These are phyloP conservation scores for Ispidina picta DNA, from an alignment of 2,797 vertebrate genomes.

Conservation along the genomic window DNA sequence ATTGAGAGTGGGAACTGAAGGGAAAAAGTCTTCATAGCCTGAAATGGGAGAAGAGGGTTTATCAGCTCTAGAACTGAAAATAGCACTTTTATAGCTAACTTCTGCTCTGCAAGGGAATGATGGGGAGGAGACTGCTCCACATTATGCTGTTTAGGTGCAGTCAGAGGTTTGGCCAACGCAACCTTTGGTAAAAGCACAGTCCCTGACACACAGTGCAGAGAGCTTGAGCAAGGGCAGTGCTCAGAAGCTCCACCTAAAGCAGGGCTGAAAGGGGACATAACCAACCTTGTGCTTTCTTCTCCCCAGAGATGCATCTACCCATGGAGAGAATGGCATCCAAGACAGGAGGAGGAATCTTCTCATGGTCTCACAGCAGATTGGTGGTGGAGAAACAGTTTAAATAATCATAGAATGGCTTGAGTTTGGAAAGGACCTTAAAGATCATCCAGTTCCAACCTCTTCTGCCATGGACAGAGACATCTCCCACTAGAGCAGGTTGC, in stretches of 20 bases:
- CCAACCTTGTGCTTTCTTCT: neutral
- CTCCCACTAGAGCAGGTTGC: too few relatives aligned
- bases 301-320: neutral
- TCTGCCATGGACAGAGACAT: too few relatives aligned
- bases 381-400: neutral
- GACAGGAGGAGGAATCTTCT: neutral
- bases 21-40: neutral
- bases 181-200: neutral
- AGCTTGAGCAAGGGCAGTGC: neutral
- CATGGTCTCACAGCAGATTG: neutral
- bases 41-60: neutral
- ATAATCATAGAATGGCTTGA: neutral
- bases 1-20: neutral
- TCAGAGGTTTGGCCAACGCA: neutral
- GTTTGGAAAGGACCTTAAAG: too few relatives aligned
- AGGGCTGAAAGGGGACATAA: neutral
- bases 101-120: neutral
- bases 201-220: neutral
- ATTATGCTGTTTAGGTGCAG: neutral
- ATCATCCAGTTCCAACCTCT: too few relatives aligned
- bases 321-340: neutral
- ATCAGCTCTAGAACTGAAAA: neutral
- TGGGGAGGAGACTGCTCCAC: fast-evolving
- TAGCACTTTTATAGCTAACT: neutral
- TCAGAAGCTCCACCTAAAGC: neutral